Evolutionary conservation across 2,888 invertebrate species (phyloP).

Genomic region (Nomada flava): DNA sequence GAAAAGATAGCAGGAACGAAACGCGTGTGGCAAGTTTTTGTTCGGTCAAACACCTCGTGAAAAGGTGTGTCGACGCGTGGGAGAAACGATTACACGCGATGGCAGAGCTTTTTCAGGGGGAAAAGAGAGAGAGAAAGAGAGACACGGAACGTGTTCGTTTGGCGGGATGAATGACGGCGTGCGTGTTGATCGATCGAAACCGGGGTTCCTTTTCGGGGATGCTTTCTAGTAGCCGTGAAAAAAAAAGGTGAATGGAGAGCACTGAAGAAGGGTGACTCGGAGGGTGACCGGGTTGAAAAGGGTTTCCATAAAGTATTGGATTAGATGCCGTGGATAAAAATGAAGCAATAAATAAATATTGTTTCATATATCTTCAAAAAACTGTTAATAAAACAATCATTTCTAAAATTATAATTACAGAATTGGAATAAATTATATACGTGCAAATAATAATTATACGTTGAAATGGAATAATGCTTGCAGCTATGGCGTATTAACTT

Average conservation of each 20-base stretch:
- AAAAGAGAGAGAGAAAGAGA: not conserved
- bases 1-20: slow-evolving; percentile 22
- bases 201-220: slow-evolving; percentile 7
- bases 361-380: too few species aligned
- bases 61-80: slow-evolving; percentile 18
- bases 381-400: too few species aligned
- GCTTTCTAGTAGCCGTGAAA: not conserved
- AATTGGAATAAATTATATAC: too few species aligned
- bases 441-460: too few species aligned
- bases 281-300: not conserved
- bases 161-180: slow-evolving; percentile 21
- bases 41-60: slow-evolving; percentile 11
- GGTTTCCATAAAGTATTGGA: not conserved
- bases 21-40: slow-evolving; percentile 24
- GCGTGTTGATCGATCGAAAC: slow-evolving; percentile 30
- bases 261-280: not conserved
- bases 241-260: not conserved
- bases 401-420: too few species aligned
- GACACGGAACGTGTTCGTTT: slow-evolving; percentile 14
- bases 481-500: too few species aligned
- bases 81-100: slow-evolving; percentile 7
- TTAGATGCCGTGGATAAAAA: too few species aligned
- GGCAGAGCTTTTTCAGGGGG: not conserved
- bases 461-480: too few species aligned
- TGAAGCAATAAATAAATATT: too few species aligned